phyloP scores from a whole-genome alignment of 2,113 vertebrate species.

The Prunella fulvescens region DNA sequence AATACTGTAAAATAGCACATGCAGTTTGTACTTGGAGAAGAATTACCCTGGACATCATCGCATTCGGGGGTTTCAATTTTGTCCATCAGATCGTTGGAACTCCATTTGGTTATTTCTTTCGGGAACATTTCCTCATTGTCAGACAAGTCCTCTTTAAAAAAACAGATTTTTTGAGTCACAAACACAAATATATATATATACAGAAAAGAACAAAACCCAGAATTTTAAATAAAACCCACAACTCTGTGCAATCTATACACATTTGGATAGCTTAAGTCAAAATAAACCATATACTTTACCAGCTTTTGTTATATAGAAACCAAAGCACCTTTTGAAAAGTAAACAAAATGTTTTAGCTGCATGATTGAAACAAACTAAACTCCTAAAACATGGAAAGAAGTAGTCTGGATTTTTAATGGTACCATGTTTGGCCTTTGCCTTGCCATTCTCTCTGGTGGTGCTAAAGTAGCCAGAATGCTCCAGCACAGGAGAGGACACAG shows the following conservation, averaged over 20 bases:
- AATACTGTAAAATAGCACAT: background rate
- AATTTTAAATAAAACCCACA: background rate
- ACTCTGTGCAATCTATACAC: background rate
- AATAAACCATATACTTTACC: background rate
- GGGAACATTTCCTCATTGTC: conserved; percentile 87
- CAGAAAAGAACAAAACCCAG: background rate
- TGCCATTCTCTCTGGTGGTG: background rate
- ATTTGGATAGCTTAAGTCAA: background rate
- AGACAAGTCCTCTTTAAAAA: conserved; percentile 85
- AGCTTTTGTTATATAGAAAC: background rate
- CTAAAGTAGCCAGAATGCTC: background rate
- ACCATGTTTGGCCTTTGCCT: background rate
- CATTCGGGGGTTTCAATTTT: conserved; percentile 86
- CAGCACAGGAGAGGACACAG: background rate
- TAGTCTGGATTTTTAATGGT: background rate
- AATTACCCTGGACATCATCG: conserved; percentile 79
- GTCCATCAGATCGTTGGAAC: conserved; percentile 93
- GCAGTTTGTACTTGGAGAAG: background rate
- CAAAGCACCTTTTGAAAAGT: background rate
- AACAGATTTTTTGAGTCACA: conserved; percentile 1
- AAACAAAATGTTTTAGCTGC: background rate
- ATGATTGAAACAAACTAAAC: background rate
- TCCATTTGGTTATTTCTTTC: conserved; percentile 94
- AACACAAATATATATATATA: too few relatives aligned
- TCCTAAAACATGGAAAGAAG: background rate